Evolutionary conservation across 2,888 invertebrate genomes (phyloP).

Genomic region (Xestobium rufovillosum): DNA sequence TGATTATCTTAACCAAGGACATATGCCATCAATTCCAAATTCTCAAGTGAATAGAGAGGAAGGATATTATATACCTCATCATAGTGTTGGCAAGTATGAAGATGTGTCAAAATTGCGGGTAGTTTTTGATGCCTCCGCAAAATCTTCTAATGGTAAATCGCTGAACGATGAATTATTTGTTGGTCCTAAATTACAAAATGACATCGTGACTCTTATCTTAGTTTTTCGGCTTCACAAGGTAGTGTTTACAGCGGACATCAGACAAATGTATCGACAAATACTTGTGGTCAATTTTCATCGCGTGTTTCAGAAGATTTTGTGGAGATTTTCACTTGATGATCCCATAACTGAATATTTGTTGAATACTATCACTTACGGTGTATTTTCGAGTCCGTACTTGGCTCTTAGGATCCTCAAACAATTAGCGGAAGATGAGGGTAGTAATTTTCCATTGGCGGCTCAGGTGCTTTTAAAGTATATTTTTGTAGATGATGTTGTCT

Average conservation of each 20-base stretch:
- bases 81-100: constrained; percentile 5
- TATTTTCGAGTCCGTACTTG: no score
- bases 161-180: constrained; percentile 15
- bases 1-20: constrained; percentile 10
- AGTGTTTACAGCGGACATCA: constrained; percentile 15
- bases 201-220: constrained; percentile 11
- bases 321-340: constrained; percentile 6
- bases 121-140: constrained; percentile 11
- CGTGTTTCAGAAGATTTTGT: constrained; percentile 7
- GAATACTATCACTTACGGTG: no score
- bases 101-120: constrained; percentile 7
- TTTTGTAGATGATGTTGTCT: no score
- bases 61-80: constrained; percentile 9
- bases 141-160: constrained; percentile 4
- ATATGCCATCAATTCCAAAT: constrained; percentile 5
- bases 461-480: no score
- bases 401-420: no score
- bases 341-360: no score
- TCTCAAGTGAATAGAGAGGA: background rate
- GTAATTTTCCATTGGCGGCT: no score
- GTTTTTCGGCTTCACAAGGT: constrained; percentile 12
- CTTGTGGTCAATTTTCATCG: constrained; percentile 4
- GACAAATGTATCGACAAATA: constrained; percentile 12
- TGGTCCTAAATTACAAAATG: constrained; percentile 16
- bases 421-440: no score